Base-by-base conservation (phyloP, 2,797 vertebrate species). In the Sebastes elongatus region DNA sequence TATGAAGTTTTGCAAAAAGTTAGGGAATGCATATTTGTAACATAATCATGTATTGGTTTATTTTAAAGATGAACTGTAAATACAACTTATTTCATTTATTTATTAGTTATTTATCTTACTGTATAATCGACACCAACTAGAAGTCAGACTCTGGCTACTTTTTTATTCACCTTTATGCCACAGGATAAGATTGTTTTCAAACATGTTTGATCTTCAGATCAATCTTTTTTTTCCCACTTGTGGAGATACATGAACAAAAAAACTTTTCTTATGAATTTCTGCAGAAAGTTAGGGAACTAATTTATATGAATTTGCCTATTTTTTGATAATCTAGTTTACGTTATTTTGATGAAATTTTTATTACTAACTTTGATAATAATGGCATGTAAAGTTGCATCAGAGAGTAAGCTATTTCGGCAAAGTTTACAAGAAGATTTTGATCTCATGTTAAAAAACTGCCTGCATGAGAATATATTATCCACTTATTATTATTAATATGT, bases 111-210 rank as follows among this genome's bases (percentile, higher is more conserved):
- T 52, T 52, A 52, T 52, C 49, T 20, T 10, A 46, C 14, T 46
- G 14, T 46, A 46, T n/a, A n/a, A 52, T n/a, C 20, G 0, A 46
- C 42, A 46, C 16, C 42, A 46, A 46, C 42, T 46, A 46, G 16
- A 52, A 52, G 49, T n/a, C 46, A 52, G 1, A 52, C 49, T 20
- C 7, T 18, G 16, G 42, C 9, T n/a, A n/a, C 20, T 0, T 14
- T 20, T 52, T 10, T n/a, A n/a, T 52, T n/a, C 0, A 8, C 7
- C 13, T 4, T 14, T 4, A 35, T n/a, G 53, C 27, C 7, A 0
- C 35, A 38, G 30, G 49, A 6, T n/a, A 25, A 27, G 8, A 11
- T 62, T 49, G 18, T 49, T 49, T 76, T 63, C 5, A 55, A 32
- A 30, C 27, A 0, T 2, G 16, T 18, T 46, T 46, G 5, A 59